Conservation (phyloP, 2,888 invertebrate species). For the Sminthurinus aureus region DNA sequence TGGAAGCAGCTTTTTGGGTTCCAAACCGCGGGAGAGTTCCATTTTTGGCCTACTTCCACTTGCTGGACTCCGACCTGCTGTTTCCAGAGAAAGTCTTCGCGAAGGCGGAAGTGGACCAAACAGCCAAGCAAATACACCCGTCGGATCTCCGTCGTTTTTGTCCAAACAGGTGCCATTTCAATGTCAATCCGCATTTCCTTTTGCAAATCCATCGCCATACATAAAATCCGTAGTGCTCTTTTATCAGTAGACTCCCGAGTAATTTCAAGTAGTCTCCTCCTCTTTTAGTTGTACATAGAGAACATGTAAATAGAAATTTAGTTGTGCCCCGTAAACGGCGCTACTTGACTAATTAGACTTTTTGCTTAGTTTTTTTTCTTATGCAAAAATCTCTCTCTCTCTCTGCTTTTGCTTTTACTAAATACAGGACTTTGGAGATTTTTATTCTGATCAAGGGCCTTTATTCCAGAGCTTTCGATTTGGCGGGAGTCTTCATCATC, state of each 20-base stretch:
- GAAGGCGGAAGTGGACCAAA: slow-evolving; percentile 57
- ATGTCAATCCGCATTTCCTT: background rate
- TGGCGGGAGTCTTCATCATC: slow-evolving; percentile 56
- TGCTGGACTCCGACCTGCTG: slow-evolving; percentile 60
- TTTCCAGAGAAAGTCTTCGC: slow-evolving; percentile 62
- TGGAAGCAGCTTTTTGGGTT: slow-evolving; percentile 12
- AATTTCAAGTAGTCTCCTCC: too few relatives aligned
- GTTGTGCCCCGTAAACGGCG: too few relatives aligned
- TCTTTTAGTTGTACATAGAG: too few relatives aligned
- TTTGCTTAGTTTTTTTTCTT: too few relatives aligned
- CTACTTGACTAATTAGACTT: too few relatives aligned
- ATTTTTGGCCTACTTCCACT: slow-evolving; percentile 59
- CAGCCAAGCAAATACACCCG: slow-evolving; percentile 57
- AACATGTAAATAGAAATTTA: too few relatives aligned
- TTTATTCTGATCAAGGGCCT: slow-evolving; percentile 2
- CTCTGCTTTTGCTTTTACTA: background rate
- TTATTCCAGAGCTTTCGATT: slow-evolving; percentile 56
- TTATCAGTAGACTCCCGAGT: too few relatives aligned
- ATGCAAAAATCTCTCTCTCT: background rate
- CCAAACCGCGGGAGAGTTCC: slow-evolving; percentile 58
- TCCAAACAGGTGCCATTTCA: slow-evolving; percentile 51
- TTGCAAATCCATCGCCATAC: too few relatives aligned
- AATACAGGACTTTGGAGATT: background rate
- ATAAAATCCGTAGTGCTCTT: too few relatives aligned
- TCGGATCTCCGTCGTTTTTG: slow-evolving; percentile 58